Base-by-base conservation (phyloP, 2,113 vertebrate genomes). In the Dinomys branickii region DNA sequence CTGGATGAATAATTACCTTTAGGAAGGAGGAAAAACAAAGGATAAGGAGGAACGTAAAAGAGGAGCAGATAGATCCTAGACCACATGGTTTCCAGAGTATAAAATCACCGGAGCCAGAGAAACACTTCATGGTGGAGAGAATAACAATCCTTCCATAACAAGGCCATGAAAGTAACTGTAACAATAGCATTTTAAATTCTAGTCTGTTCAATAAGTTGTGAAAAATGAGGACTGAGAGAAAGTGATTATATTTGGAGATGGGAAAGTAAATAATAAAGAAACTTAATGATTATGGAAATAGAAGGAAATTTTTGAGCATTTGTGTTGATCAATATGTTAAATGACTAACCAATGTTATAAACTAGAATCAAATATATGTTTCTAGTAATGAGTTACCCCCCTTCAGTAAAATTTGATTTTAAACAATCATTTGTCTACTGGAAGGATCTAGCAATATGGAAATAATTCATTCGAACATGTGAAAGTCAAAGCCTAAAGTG, bases 241-340 rank as follows among this genome's bases (percentile, higher is more conserved):
- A 35, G 14, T 75, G 28, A 61, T 47, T 82, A 67, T 81, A 77
- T 84, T 13, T 65, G 22, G 5, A 92, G 33, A 50, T 33, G 14
- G 13, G n/a, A 82, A 90, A 75, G 22, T 83, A n/a, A 75, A 41
- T 80, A 58, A 82, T 93, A 95, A 65, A 80, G 33, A 85, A 82
- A 24, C 90, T 80, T 84, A 69, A 22, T 6, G 58, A 87, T n/a
- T 41, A 81, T 26, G 5, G 14, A 88, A 71, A 3, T 86, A 30
- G 56, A 67, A 94, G 38, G 47, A 50, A 89, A 73, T 20, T 41
- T 88, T 54, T 56, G 47, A 80, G 4, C 12, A 61, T 77, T 85
- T 91, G 80, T 93, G 14, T 33, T 38, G 24, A 78, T 35, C 58
- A 47, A 3, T 20, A 47, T 56, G 28, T 38, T 87, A 63, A 69